Evolutionary conservation across 53 echinoderm and acorn worm genomes (phyloP), one percentile per base, ranked within the genome.

Genomic region (Glandiceps talaboti): DNA sequence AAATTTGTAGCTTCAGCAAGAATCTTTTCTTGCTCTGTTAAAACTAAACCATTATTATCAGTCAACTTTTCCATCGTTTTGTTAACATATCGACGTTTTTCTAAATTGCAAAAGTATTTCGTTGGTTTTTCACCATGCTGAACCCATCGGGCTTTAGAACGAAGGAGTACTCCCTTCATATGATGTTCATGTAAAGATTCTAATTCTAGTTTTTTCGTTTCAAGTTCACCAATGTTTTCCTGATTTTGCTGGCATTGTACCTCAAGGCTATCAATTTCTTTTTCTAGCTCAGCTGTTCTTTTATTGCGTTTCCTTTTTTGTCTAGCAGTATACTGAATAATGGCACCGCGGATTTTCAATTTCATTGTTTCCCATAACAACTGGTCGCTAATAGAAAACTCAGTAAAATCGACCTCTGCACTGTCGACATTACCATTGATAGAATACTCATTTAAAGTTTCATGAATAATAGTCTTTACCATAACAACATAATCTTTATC

Each of bases 91-190:
- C 64, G 64, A 20, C 64, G 64, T 20, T 45, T 45, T 20, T 45
- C 64, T 20, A 45, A 45, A 29, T 81, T 81, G 25, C 31, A 74
- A 73, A 81, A 73, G 28, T 74, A 73, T 27, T 73, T 74, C 1
- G 27, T 81, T 1, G 74, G 81, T 29, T 81, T 81, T 81, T 74
- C 81, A 10, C 81, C 81, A 81, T 25, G 28, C 30, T 81, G 33
- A 28, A 81, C 25, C 81, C 74, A 81, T 28, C 31, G 28, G 20
- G 81, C 81, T 72, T 81, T 45, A 28, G 73, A 33, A 74, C 74
- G 73, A 27, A 73, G 26, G 28, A 81, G 29, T 26, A 81, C 81
- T 32, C 74, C 74, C 25, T 81, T 26, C 81, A 74, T 20, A 45
- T 45, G 20, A 45, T 45, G 20, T 12, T 20, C 6, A 20, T 20